Percentiles rank a stretch among this genome's conserved stretches.
phyloP scores from a whole-genome alignment of 2,797 vertebrate species.

The Nyctalus aviator region DNA sequence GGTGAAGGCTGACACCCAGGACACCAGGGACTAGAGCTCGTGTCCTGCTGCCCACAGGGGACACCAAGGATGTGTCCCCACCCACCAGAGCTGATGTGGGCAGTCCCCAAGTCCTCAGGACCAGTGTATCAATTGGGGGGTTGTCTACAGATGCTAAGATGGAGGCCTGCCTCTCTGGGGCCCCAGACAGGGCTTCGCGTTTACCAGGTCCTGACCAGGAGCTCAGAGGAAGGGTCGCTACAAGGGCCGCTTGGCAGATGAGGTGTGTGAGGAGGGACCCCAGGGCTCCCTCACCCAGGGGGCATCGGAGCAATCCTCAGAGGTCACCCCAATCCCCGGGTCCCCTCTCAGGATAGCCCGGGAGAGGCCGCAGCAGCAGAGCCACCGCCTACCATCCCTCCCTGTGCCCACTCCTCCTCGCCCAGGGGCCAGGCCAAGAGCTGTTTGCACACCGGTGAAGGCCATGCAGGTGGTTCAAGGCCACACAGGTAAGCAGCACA shows the following conservation, averaged over 20 bases:
- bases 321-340: background rate
- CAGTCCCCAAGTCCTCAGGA: fast-evolving
- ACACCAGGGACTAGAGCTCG: background rate
- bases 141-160: fast-evolving
- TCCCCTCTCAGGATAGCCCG: background rate
- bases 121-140: fast-evolving
- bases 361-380: fast-evolving
- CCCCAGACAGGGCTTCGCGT: fast-evolving
- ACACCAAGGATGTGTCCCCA: fast-evolving
- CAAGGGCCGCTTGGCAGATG: background rate
- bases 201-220: fast-evolving
- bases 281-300: background rate
- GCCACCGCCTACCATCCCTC: background rate
- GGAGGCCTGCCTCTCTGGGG: fast-evolving
- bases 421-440: background rate
- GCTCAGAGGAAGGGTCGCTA: background rate
- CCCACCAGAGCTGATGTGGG: fast-evolving
- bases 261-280: background rate
- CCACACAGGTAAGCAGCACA: background rate
- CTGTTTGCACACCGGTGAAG: fast-evolving
- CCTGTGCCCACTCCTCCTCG: background rate
- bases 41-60: background rate
- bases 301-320: background rate
- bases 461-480: background rate
- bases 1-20: fast-evolving